These are phyloP conservation scores for Hormiphora californensis DNA, from an alignment of 37 sponge, comb jelly and placozoan genomes.

Conservation along the genomic window DNA sequence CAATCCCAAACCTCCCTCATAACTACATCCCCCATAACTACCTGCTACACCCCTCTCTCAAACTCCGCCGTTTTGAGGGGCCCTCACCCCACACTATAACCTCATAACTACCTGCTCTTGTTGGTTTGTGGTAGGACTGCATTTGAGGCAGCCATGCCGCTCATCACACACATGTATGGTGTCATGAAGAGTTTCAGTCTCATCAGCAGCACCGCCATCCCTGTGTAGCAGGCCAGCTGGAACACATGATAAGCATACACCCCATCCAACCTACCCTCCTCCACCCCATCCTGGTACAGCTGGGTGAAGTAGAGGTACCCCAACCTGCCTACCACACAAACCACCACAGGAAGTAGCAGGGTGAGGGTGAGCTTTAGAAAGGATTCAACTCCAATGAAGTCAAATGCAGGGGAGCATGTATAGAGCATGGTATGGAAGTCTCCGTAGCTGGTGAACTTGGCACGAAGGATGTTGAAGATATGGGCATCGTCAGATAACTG, in stretches of 20 bases:
- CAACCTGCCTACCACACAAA: conserved; percentile 16
- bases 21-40: too few relatives aligned
- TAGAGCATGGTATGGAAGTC: conserved; percentile 95
- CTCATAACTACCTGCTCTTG: neutral
- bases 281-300: neutral
- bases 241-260: conserved; percentile 62
- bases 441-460: conserved; percentile 79
- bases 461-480: conserved; percentile 69
- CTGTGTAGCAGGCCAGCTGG: conserved; percentile 63
- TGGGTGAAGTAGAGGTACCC: neutral
- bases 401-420: conserved; percentile 84
- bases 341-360: conserved; percentile 61
- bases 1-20: too few relatives aligned
- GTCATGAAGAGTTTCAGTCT: conserved; percentile 90
- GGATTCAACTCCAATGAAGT: conserved; percentile 64
- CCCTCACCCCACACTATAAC: too few relatives aligned
- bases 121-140: conserved; percentile 41
- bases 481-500: conserved; percentile 58
- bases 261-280: neutral
- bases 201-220: conserved; percentile 83
- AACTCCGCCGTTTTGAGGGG: too few relatives aligned
- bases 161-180: conserved; percentile 67
- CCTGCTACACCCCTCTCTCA: too few relatives aligned
- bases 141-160: conserved; percentile 55
- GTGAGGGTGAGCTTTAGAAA: conserved; percentile 49